phyloP scores from a whole-genome alignment of 2,797 vertebrate species.

The Acropternis orthonyx region DNA sequence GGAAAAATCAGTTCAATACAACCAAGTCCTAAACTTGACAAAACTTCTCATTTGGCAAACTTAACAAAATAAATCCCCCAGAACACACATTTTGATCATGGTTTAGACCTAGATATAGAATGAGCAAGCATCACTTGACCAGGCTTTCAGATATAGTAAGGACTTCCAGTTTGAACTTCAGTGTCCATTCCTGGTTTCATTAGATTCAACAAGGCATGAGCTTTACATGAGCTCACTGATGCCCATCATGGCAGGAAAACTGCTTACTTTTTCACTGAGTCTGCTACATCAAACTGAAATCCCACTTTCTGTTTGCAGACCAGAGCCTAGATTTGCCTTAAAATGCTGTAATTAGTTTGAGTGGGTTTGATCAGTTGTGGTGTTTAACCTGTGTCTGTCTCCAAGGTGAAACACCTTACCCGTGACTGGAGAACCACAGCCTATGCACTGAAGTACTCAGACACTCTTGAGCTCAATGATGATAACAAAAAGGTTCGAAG shows the following conservation, averaged over 20 bases:
- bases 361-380: not conserved
- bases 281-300: not conserved
- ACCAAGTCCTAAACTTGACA: not conserved
- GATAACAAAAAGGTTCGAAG: slow-evolving; percentile 93
- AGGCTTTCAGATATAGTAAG: not conserved
- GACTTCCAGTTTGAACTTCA: not conserved
- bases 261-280: not conserved
- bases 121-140: not conserved
- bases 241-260: not conserved
- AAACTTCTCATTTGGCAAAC: not conserved
- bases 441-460: slow-evolving; percentile 88
- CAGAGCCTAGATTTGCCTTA: not conserved
- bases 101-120: not conserved
- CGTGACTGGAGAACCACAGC: slow-evolving; percentile 97
- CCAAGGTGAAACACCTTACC: slow-evolving; percentile 94
- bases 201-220: not conserved
- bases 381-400: not conserved
- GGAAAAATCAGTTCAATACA: not conserved
- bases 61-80: not conserved
- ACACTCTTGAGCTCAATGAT: slow-evolving; percentile 88
- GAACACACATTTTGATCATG: not conserved
- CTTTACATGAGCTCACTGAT: not conserved
- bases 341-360: not conserved
- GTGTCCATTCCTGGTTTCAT: not conserved
- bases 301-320: not conserved